Conservation (phyloP, 2,888 invertebrate species). For the Anoplius nigerrimus region DNA sequence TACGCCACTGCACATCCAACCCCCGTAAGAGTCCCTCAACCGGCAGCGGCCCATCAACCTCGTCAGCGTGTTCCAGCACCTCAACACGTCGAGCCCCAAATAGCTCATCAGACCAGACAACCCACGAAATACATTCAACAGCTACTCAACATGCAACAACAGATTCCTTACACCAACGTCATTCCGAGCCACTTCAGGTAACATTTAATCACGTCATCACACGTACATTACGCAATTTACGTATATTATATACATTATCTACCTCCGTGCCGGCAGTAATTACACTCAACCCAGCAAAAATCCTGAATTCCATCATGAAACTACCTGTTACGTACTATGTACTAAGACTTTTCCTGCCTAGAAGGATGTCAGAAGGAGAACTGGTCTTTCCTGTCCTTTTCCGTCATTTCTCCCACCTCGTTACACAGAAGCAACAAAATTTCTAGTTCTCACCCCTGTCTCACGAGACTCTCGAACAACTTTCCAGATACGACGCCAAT, state of each 20-base stretch:
- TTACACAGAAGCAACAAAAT: too few relatives aligned
- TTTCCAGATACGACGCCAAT: conserved; percentile 54
- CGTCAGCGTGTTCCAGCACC: conserved; percentile 28
- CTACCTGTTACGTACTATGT: too few relatives aligned
- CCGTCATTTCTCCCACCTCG: too few relatives aligned
- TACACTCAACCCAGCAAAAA: too few relatives aligned
- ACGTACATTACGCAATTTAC: not conserved
- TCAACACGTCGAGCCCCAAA: conserved; percentile 38
- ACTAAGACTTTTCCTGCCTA: too few relatives aligned
- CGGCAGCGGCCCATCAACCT: conserved; percentile 14
- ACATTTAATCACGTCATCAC: not conserved
- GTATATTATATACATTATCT: too few relatives aligned
- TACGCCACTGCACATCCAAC: not conserved
- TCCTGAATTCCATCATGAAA: too few relatives aligned
- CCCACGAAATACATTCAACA: conserved; percentile 69
- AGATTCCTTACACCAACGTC: conserved; percentile 69
- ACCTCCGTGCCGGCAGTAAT: too few relatives aligned
- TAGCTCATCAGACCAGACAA: conserved; percentile 58
- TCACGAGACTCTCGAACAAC: not conserved
- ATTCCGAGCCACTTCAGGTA: conserved; percentile 69
- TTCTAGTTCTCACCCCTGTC: too few relatives aligned
- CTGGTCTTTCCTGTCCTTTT: too few relatives aligned
- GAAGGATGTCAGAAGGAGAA: too few relatives aligned
- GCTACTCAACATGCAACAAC: conserved; percentile 67
- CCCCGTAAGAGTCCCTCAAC: not conserved